Evolutionary conservation across 2,888 invertebrate species (phyloP).

Genomic region (Brachynemurus nebulosus): DNA sequence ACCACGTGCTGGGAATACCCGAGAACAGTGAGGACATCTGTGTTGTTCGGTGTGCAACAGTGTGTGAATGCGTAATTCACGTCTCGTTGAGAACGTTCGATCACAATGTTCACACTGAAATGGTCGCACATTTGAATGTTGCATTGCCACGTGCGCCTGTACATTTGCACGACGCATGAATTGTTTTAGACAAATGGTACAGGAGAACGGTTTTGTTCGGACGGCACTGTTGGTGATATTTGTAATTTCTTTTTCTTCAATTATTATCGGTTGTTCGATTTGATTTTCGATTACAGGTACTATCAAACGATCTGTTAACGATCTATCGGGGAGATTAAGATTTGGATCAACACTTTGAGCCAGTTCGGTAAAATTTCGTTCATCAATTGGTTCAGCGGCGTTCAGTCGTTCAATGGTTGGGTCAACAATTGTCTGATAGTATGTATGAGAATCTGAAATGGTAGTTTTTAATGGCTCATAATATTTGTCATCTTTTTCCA

Average conservation of each 20-base stretch:
- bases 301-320: background rate
- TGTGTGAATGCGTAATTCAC: background rate
- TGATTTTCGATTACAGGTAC: background rate
- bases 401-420: background rate
- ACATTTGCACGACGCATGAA: background rate
- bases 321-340: background rate
- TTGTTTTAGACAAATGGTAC: background rate
- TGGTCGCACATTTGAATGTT: slow-evolving; percentile 1
- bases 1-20: background rate
- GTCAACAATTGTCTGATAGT: background rate
- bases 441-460: background rate
- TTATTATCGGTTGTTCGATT: background rate
- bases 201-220: background rate
- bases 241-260: background rate
- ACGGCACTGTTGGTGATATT: background rate
- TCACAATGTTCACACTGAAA: slow-evolving; percentile 2
- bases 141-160: background rate
- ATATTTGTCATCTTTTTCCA: background rate
- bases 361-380: background rate
- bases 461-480: background rate
- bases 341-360: background rate
- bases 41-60: background rate
- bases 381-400: background rate
- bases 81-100: background rate
- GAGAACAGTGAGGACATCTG: background rate